Evolutionary conservation across 1,140 invertebrate genomes (phyloP), one percentile per base, ranked within the genome.

Genomic region (Drosophila murphyi): DNA sequence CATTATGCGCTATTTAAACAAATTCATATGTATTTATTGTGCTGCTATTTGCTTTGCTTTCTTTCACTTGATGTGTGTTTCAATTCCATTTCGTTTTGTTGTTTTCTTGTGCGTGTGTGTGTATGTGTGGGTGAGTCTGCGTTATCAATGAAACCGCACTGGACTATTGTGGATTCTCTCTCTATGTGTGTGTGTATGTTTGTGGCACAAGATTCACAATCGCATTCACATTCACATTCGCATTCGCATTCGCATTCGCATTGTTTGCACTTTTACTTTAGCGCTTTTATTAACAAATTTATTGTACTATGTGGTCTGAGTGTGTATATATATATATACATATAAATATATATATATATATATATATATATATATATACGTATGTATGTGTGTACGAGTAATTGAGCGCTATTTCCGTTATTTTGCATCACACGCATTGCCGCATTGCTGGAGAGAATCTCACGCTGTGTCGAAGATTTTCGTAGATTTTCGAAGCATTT

Each of bases 211-310:
- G 60, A 28, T n/a, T 32, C 39, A 65, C 52, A 56, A 43, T 64
- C 41, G 51, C 62, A 56, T 71, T 20, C 20, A n/a, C 10, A 31
- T n/a, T 32, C 31, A 65, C 52, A 47, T 43, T 54, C 41, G 43
- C 64, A 59, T 72, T 76, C 63, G n/a, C 52, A 47, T 43, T 54
- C 41, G 54, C 63, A 73, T 72, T 82, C 65, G 71, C 76, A 77
- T 76, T 83, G 85, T 87, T 87, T 88, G 85, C 83, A 87, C 85
- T 87, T 88, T 87, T 87, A 87, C 85, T 87, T 87, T 77, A 73
- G 68, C 55, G 68, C 60, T 72, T 72, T 76, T 71, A 76, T 76
- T 72, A 76, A 76, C 73, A 76, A 76, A 76, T 76, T 72, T 72
- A 65, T 60, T 8, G 31, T 32, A 29, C 3, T 37, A 10, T 43